A percentile compares a stretch with the other conserved stretches of the same genome.
These are phyloP conservation scores for Pseudomyrmex concolor DNA, from an alignment of 1,140 invertebrate genomes.

Conservation along the genomic window DNA sequence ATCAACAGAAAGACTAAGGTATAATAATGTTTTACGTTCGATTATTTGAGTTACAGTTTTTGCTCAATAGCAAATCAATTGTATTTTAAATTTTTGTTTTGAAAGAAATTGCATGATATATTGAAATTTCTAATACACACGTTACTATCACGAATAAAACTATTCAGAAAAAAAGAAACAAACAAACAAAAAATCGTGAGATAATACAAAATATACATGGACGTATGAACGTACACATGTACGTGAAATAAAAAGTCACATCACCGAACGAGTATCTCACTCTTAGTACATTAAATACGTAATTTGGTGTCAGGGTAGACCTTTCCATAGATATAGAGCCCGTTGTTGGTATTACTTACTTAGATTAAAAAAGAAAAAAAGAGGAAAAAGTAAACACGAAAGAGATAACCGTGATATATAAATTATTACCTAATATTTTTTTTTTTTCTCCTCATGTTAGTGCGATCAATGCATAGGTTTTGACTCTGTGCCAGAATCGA, in stretches of 20 bases:
- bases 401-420: slow-evolving; percentile 66
- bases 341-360: slow-evolving; percentile 76
- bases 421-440: slow-evolving; percentile 69
- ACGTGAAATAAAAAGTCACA: slow-evolving; percentile 60
- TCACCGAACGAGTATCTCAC: slow-evolving; percentile 84
- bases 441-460: slow-evolving; percentile 67
- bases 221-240: slow-evolving; percentile 42
- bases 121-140: slow-evolving; percentile 5
- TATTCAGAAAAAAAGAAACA: neutral
- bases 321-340: slow-evolving; percentile 84
- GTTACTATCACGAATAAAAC: neutral
- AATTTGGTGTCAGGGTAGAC: slow-evolving; percentile 87
- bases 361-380: slow-evolving; percentile 66
- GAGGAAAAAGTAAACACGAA: slow-evolving; percentile 44
- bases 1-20: too few species aligned
- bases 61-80: neutral
- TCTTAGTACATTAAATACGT: slow-evolving; percentile 86
- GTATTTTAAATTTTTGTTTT: neutral
- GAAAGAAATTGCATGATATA: neutral
- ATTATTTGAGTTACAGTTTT: neutral
- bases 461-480: slow-evolving; percentile 63
- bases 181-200: too few species aligned
- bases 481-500: slow-evolving; percentile 6
- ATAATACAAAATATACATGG: slow-evolving; percentile 5
- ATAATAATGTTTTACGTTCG: neutral